Evolutionary conservation across 2,888 invertebrate genomes (phyloP).

Genomic region (Sminthurides aquaticus): DNA sequence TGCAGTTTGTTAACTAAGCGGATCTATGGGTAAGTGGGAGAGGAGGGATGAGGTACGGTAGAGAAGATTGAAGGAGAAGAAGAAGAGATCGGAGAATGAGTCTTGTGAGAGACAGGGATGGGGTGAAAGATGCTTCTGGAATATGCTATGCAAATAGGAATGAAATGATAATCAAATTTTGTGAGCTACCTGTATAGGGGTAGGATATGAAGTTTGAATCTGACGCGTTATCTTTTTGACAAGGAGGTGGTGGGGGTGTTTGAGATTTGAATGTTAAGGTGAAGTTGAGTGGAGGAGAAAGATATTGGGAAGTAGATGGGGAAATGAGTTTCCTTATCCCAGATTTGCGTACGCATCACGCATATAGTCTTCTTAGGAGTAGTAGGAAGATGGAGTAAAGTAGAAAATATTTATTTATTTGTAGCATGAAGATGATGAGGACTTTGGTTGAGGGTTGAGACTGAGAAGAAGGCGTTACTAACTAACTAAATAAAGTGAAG

Average conservation of each 20-base stretch:
- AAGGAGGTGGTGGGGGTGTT: background rate
- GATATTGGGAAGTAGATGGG: background rate
- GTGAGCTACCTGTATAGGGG: constrained; percentile 5
- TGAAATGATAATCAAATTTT: constrained; percentile 17
- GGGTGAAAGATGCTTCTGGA: constrained; percentile 2
- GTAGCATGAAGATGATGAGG: too few species aligned
- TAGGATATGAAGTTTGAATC: background rate
- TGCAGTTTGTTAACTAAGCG: background rate
- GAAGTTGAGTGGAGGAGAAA: background rate
- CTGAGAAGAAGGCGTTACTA: too few species aligned
- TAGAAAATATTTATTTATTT: too few species aligned
- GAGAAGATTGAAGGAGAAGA: background rate
- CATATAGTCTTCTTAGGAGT: too few species aligned
- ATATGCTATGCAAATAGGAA: constrained; percentile 11
- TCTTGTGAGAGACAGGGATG: background rate
- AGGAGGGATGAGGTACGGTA: background rate
- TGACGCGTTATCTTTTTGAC: background rate
- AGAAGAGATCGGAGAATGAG: background rate
- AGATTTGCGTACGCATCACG: too few species aligned
- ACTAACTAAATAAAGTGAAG: too few species aligned
- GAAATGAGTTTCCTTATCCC: background rate
- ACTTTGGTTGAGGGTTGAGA: too few species aligned
- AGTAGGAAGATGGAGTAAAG: too few species aligned
- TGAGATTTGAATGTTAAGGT: background rate
- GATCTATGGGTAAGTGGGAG: background rate